Base-by-base conservation (phyloP, 2,888 invertebrate species). In the Melikaiella ostensackeni region DNA sequence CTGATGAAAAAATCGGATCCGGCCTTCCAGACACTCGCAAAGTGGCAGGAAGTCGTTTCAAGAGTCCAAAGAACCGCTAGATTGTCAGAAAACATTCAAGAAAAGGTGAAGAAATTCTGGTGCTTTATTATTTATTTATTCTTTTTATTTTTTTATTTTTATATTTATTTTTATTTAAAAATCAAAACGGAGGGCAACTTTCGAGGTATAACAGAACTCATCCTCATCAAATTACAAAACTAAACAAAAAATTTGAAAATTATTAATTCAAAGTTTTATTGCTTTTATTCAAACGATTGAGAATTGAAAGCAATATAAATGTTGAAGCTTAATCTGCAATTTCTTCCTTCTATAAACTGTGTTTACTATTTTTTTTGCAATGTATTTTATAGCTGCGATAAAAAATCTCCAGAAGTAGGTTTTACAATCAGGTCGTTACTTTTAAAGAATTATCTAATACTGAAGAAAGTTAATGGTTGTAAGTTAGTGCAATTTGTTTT, bases 1-100 rank as follows among this genome's bases (percentile, higher is more conserved):
- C 84, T 78, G 77, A 84, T 81, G 85, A 79, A 82, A 85, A 88
- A 82, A 82, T 80, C 77, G 76, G 75, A 80, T 79, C 76, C 77
- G 38, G 74, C 74, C 80, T 79, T 82, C 73, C 77, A 74, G 50
- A 64, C 63, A 57, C 50, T 74, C 77, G 33, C 74, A 50, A 74
- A 78, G 27, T 78, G 75, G 75, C 62, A 80, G 82, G 80, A 80
- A 82, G 80, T 80, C 74, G 80, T 80, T 79, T 74, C 75, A 50
- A 30, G 30, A 46, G 30, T 30, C 50, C n/a, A 9, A 46, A 46
- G 46, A 70, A 70, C 50, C 46, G 66, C 66, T 66, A 66, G 11
- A 3, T 55, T 21, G 11, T n/a, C 55, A 55, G 55, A 55, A 55
- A 55, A 55, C 21, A 9, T 11, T 21, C 1, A 21, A 50, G n/a